Evolutionary conservation across 92 coral and sea anemone species (phyloP).

Genomic region (Umimayanthus chanpuru): DNA sequence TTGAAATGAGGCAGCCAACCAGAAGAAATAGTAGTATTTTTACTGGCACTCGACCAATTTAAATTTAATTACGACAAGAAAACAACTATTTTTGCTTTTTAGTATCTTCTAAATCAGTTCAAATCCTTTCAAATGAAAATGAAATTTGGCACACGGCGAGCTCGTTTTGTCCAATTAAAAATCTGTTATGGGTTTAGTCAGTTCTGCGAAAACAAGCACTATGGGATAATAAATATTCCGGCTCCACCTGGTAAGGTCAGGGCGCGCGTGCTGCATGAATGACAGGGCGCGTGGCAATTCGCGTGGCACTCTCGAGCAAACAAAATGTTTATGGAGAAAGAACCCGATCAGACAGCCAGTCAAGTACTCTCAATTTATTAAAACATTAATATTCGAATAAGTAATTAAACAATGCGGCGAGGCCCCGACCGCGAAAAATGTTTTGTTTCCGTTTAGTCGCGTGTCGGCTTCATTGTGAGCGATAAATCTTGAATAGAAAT

Average conservation of each 20-base stretch:
- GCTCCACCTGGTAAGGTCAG: conserved; percentile 74
- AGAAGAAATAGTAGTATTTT: neutral
- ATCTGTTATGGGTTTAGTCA: conserved; percentile 59
- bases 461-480: conserved; percentile 75
- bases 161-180: conserved; percentile 73
- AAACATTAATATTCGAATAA: conserved; percentile 58
- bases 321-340: conserved; percentile 40
- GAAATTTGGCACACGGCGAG: conserved; percentile 62
- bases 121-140: conserved; percentile 37
- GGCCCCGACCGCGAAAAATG: conserved; percentile 65
- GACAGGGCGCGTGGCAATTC: conserved; percentile 72
- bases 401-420: conserved; percentile 76
- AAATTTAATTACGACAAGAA: conserved; percentile 10
- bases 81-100: conserved; percentile 7
- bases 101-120: conserved; percentile 32
- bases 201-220: conserved; percentile 57
- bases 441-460: conserved; percentile 69
- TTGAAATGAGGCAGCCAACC: conserved; percentile 7
- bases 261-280: conserved; percentile 56
- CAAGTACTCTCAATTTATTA: conserved; percentile 62
- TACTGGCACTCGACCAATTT: conserved; percentile 30
- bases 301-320: conserved; percentile 76
- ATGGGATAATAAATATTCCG: conserved; percentile 54
- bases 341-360: conserved; percentile 60
- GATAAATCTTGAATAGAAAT: conserved; percentile 61